Conservation (phyloP, 2,797 vertebrate species). For the Triplophysa yarkandensis region DNA sequence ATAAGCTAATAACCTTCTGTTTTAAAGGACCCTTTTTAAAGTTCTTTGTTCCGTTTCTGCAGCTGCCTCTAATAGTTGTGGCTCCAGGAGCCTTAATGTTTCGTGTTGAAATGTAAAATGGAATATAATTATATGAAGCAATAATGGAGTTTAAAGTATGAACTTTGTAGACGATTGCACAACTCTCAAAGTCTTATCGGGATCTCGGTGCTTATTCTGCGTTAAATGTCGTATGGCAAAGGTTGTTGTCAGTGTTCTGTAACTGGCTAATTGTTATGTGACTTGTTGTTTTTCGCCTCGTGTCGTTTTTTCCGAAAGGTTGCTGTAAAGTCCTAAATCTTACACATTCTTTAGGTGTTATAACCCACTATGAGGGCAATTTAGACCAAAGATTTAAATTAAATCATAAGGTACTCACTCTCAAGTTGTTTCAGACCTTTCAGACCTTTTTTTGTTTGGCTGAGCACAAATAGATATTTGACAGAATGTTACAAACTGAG, state of each 20-base stretch:
- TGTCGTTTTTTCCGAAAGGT: slow-evolving; percentile 5
- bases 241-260: background rate
- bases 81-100: slow-evolving; percentile 11
- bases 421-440: too few species aligned
- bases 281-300: background rate
- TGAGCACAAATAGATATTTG: too few species aligned
- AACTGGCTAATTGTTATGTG: background rate
- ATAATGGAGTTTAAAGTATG: background rate
- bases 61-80: slow-evolving; percentile 3
- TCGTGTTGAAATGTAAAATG: background rate
- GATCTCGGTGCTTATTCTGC: background rate
- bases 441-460: too few species aligned
- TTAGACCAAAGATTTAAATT: too few species aligned
- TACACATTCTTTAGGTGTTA: background rate
- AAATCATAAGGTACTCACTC: too few species aligned
- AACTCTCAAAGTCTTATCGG: background rate
- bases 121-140: slow-evolving; percentile 2
- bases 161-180: background rate
- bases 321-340: background rate
- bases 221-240: slow-evolving; percentile 5
- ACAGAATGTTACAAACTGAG: too few species aligned
- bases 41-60: slow-evolving; percentile 8
- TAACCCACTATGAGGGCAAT: too few species aligned
- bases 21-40: slow-evolving; percentile 18
- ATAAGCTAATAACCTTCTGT: slow-evolving; percentile 33